Percentiles rank a stretch among this genome's conserved stretches.
These are phyloP conservation scores for Caenorhabditis panamensis DNA, from an alignment of 2,888 invertebrate species.

Conservation along the genomic window DNA sequence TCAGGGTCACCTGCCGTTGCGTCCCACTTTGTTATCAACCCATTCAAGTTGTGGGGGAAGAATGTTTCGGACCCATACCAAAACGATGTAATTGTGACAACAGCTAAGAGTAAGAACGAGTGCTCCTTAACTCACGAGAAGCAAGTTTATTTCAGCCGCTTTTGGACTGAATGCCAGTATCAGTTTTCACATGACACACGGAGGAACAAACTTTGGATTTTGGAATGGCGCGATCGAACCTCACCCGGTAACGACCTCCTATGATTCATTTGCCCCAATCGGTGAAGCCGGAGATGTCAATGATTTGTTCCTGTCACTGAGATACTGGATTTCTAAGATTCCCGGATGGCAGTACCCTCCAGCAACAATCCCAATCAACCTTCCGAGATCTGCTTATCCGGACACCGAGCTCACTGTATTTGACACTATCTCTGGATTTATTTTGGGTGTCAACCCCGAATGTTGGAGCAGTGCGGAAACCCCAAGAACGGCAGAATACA, in stretches of 20 bases:
- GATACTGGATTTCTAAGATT: constrained; percentile 63
- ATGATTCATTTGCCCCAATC: constrained; percentile 78
- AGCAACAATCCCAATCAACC: constrained; percentile 83
- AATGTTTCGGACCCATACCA: constrained; percentile 20
- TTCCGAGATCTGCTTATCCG: constrained; percentile 45
- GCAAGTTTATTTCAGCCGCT: constrained; percentile 16
- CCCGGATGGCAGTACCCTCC: constrained; percentile 63
- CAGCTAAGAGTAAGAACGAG: constrained; percentile 39
- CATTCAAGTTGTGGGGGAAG: constrained; percentile 46
- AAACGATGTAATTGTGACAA: constrained; percentile 32
- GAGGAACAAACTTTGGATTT: constrained; percentile 77
- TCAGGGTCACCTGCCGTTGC: constrained; percentile 48
- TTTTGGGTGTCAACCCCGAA: constrained; percentile 38
- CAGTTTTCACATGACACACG: constrained; percentile 72
- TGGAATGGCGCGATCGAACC: constrained; percentile 66
- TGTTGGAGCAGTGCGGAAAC: constrained; percentile 54
- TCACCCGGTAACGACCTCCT: constrained; percentile 71
- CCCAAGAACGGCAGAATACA: constrained; percentile 56
- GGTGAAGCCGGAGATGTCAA: constrained; percentile 75
- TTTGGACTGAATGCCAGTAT: constrained; percentile 56
- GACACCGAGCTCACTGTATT: constrained; percentile 40
- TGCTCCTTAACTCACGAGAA: too few species aligned
- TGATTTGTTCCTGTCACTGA: constrained; percentile 61
- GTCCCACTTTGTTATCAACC: constrained; percentile 45
- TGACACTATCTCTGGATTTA: constrained; percentile 54